Base-by-base conservation (phyloP, 2,113 vertebrate species). In the Indicator maculatus region DNA sequence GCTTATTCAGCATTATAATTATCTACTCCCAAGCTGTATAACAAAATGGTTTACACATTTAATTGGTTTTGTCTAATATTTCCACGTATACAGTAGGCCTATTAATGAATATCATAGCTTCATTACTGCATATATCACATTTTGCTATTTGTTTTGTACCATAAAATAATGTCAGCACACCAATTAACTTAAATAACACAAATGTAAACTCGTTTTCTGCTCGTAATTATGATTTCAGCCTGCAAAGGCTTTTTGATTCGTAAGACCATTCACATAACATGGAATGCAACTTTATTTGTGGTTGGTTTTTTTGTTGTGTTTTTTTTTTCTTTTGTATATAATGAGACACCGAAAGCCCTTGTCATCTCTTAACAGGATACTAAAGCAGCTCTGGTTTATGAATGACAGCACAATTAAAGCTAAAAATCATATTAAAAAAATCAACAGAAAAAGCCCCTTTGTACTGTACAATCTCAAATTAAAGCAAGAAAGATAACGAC, bases 391-490 rank as follows among this genome's bases (percentile, higher is more conserved):
- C 93, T 96, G 96, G 90, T 97, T 97, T 96, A 97, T 97, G 96
- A 98, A 97, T 96, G 97, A 97, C 97, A 98, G 95, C 97, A 98
- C 97, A 97, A 92, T 96, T 98, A 98, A 98, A 98, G 96, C 98
- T 98, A 97, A 97, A 94, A 98, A 96, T 96, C 78, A 95, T 95
- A 80, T 95, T 98, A 70, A 93, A 96, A 89, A 90, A 93, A 61
- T 63, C 67, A 77, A n/a, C 11, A 39, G 28, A 38, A 17, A 31
- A 96, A 97, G 74, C 86, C 38, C 44, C 31, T 96, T 97, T 97
- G 97, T 97, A 96, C 96, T 97, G 96, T 97, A 98, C 95, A 98
- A 94, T 96, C 78, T 97, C 95, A 96, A 96, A 97, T 97, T 94
- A 97, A 98, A 98, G 96, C 94, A 97, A 97, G 88, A 96, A 97